Base-by-base conservation (phyloP, 2,113 vertebrate species). In the Crocuta crocuta region DNA sequence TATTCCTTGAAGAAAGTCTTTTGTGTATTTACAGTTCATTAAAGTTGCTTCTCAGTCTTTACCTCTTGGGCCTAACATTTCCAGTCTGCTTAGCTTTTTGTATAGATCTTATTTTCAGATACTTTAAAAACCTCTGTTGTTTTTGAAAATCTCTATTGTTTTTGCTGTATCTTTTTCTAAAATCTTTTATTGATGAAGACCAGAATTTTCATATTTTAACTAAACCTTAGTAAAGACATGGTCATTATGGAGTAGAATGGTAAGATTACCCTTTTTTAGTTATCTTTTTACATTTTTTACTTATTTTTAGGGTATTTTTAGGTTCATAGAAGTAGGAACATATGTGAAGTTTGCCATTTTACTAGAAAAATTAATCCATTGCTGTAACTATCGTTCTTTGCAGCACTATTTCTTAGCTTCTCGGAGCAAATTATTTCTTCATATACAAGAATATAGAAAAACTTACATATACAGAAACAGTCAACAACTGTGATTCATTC, bases 41-140 rank as follows among this genome's bases (percentile, higher is more conserved):
- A 78, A 70, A 82, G 10, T 82, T 94, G 26, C 48, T 74, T 91
- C 73, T 89, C 58, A 66, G 73, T 79, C 73, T 89, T 68, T 76
- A 26, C 80, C 58, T 81, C 53, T 87, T 53, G 31, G 43, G 50
- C 10, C 50, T 83, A 26, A 71, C 61, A 70, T 79, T 92, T 96
- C 43, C 6, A 24, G 53, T 91, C 85, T 76, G 4, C 45, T 89
- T 45, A 26, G 61, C 61, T 84, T 73, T 89, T 50, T 74, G 31
- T 96, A 24, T 31, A 85, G 35, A 31, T 88, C 70, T 94, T 96
- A 70, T 89, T 92, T 94, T 91, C 85, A 83, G 24, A 84, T 61
- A 73, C 55, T 66, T 79, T 50, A 88, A 89, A 35, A 35, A 35
- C 35, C 35, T 35, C 35, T 35, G 35, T 35, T 35, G 35, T 35